These are phyloP conservation scores for Acromyrmex charruanus DNA, from an alignment of 1,140 invertebrate species.

Conservation along the genomic window DNA sequence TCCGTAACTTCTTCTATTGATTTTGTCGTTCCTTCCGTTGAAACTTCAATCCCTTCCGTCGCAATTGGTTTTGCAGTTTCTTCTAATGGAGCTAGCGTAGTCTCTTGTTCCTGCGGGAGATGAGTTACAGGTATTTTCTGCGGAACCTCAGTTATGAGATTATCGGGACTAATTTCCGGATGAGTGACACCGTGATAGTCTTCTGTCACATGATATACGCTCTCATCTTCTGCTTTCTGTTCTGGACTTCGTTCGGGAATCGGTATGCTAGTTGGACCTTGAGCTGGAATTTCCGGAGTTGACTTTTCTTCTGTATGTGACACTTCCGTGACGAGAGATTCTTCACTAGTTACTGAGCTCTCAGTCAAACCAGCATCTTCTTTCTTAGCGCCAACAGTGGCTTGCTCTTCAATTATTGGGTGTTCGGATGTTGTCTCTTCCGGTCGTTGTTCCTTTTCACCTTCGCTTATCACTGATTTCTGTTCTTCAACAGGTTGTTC, in stretches of 20 bases:
- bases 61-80: constrained; percentile 32
- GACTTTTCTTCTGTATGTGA: constrained; percentile 29
- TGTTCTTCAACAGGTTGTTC: constrained; percentile 1
- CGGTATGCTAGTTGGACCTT: constrained; percentile 77
- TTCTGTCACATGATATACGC: constrained; percentile 73
- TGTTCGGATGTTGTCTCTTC: constrained; percentile 43
- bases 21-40: constrained; percentile 17
- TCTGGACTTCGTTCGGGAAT: constrained; percentile 79
- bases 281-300: constrained; percentile 56
- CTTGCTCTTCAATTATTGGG: neutral
- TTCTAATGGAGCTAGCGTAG: neutral
- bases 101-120: constrained; percentile 39
- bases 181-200: constrained; percentile 61
- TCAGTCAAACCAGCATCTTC: constrained; percentile 48
- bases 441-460: constrained; percentile 29
- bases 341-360: neutral
- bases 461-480: neutral
- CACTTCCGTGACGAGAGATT: constrained; percentile 13
- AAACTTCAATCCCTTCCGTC: constrained; percentile 10
- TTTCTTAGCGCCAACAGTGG: constrained; percentile 28
- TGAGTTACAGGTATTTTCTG: constrained; percentile 60
- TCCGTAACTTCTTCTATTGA: constrained; percentile 49
- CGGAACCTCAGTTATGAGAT: constrained; percentile 70
- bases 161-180: constrained; percentile 69
- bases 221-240: constrained; percentile 81